phyloP scores from a whole-genome alignment of 2,113 vertebrate genomes.

The Muscicapa adusta region DNA sequence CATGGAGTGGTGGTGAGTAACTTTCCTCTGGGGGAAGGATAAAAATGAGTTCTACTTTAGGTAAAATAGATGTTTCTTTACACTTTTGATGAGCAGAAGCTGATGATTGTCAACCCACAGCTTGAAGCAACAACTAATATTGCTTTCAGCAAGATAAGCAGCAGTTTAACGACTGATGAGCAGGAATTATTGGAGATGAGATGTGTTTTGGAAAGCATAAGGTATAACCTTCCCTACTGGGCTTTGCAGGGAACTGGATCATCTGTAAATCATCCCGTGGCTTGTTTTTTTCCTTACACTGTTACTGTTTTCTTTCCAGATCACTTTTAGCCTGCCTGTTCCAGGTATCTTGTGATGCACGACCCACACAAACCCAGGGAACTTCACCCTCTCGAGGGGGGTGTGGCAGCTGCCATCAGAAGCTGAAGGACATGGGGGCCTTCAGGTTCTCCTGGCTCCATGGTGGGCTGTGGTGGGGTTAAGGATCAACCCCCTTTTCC shows the following conservation, averaged over 20 bases:
- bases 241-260: not conserved
- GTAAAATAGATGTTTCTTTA: not conserved
- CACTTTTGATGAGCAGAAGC: not conserved
- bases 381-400: not conserved
- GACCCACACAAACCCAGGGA: not conserved
- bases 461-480: not conserved
- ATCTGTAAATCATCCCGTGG: not conserved
- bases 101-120: not conserved
- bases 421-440: not conserved
- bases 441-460: not conserved
- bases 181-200: not conserved
- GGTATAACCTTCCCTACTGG: not conserved
- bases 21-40: not conserved
- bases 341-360: not conserved
- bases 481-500: not conserved
- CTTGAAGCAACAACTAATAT: not conserved
- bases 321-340: not conserved
- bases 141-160: not conserved
- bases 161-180: not conserved
- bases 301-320: not conserved
- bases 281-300: not conserved
- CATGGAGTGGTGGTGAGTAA: accelerated
- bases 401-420: not conserved
- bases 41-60: not conserved
- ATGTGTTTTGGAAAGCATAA: not conserved